phyloP scores from a whole-genome alignment of 2,113 vertebrate species.

The Gymnarchus niloticus region DNA sequence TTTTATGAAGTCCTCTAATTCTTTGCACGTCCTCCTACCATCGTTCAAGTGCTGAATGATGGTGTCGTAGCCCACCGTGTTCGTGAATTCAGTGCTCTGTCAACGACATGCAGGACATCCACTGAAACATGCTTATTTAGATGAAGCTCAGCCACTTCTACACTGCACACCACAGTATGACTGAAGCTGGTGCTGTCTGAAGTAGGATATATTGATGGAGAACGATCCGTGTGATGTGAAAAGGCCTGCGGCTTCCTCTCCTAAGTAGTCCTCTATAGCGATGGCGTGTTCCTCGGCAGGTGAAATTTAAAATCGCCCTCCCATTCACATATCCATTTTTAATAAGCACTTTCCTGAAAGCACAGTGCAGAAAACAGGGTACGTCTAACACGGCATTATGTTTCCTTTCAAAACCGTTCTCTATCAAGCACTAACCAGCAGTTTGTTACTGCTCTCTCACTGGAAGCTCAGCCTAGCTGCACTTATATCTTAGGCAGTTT shows the following conservation, averaged over 20 bases:
- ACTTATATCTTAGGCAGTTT: too few species aligned
- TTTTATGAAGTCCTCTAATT: slow-evolving; percentile 92
- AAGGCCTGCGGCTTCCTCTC: background rate
- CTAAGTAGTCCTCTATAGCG: background rate
- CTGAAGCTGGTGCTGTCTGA: background rate
- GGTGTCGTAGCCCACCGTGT: slow-evolving; percentile 76
- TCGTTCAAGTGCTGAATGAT: slow-evolving; percentile 85
- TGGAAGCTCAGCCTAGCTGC: too few species aligned
- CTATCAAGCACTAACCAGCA: background rate
- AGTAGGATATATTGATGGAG: background rate
- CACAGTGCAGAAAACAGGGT: background rate
- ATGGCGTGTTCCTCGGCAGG: background rate
- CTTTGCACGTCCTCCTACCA: slow-evolving; percentile 87
- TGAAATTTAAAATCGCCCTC: background rate
- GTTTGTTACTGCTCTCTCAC: too few species aligned
- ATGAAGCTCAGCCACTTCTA: background rate
- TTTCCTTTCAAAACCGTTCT: too few species aligned
- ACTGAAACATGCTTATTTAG: background rate
- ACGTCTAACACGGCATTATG: background rate
- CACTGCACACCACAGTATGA: background rate
- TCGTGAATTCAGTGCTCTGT: slow-evolving; percentile 76
- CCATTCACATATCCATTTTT: background rate
- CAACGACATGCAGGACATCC: slow-evolving; percentile 15
- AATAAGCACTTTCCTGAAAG: background rate
- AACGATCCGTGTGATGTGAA: background rate